Evolutionary conservation across 2,797 vertebrate species (phyloP), one percentile per base, ranked within the genome.

Genomic region (Acipenser oxyrinchus): DNA sequence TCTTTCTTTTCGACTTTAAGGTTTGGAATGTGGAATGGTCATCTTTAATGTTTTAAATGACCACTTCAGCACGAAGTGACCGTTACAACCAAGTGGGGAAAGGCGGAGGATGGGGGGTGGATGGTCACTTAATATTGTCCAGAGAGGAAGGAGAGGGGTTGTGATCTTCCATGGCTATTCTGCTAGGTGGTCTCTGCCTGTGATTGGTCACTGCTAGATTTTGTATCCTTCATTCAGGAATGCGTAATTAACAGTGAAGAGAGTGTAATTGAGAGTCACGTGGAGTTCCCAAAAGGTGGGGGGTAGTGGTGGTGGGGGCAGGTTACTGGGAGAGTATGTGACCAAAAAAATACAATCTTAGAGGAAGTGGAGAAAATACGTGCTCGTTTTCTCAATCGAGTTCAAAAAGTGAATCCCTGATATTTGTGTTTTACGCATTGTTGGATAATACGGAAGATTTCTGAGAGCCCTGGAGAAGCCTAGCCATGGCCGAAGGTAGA

Each of bases 401-500:
- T 62, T 64, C 63, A 11, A 63, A 50, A 50, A 48, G 63, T 3
- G 18, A 66, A 13, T 65, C 68, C 49, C 57, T 6, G 62, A 23
- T 69, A 68, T 37, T 37, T 37, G 50, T 63, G 63, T 67, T 12
- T 11, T 5, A 48, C 59, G 10, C 15, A 52, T 68, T 67, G 70
- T 69, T 70, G 73, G 75, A 79, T 48, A 23, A 57, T 72, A 81
- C 64, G 68, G 63, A 70, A 75, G 76, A 73, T 72, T 72, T 9
- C 11, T 6, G 8, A 62, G 60, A 8, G 52, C 68, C 50, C 73
- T 68, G 77, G 75, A 80, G 73, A 18, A 18, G 15, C 15, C 15
- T 18, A 71, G 75, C 77, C 74, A 91, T 89, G 89, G 91, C 91
- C 88, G 88, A 89, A 89, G 91, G 91, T 91, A 86, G 65, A 77